Conservation (phyloP, 2,797 vertebrate species). For the Phaenicophaeus curvirostris region DNA sequence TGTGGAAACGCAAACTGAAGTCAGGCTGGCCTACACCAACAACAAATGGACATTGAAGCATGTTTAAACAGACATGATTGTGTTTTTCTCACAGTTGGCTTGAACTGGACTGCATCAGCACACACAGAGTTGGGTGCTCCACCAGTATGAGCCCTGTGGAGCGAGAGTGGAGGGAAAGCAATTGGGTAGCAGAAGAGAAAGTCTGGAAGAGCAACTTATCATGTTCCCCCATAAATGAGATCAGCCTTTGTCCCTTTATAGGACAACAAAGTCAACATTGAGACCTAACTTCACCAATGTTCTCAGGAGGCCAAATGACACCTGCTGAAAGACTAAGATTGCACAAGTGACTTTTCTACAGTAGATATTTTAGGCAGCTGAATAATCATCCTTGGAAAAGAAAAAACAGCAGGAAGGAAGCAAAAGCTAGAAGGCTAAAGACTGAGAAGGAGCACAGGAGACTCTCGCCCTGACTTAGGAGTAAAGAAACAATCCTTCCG, state of each 20-base stretch:
- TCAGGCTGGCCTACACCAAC: neutral
- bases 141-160: neutral
- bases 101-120: neutral
- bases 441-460: neutral
- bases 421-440: neutral
- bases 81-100: accelerated
- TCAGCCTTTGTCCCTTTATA: accelerated
- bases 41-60: neutral
- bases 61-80: neutral
- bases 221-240: accelerated
- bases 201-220: neutral
- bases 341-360: neutral
- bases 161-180: neutral
- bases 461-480: accelerated
- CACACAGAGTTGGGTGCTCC: neutral
- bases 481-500: neutral
- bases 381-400: neutral
- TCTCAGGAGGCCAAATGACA: neutral
- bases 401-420: neutral
- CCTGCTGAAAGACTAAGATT: neutral
- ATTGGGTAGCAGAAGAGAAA: neutral
- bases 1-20: neutral
- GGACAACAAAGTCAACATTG: accelerated
- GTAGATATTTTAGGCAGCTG: neutral
- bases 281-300: neutral